phyloP scores from a whole-genome alignment of 2,888 invertebrate species.

The Trisateles emortualis region DNA sequence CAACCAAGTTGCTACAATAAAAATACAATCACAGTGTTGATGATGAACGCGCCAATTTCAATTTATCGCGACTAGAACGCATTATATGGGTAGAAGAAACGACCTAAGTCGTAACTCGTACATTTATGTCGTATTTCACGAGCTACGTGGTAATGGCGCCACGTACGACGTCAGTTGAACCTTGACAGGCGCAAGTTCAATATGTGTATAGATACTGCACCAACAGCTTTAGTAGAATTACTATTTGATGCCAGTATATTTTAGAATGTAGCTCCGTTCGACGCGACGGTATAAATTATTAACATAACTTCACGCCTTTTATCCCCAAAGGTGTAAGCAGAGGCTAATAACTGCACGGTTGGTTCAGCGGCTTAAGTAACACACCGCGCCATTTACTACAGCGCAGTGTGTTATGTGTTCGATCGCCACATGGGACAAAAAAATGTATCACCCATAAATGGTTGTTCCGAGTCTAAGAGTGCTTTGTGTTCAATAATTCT shows the following conservation, averaged over 20 bases:
- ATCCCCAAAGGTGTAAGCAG: too few species aligned
- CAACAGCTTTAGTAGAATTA: slow-evolving; percentile 46
- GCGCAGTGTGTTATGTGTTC: too few species aligned
- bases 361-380: too few species aligned
- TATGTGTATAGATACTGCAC: slow-evolving; percentile 38
- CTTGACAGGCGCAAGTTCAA: slow-evolving; percentile 53
- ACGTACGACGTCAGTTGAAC: slow-evolving; percentile 63
- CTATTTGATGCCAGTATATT: slow-evolving; percentile 13
- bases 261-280: slow-evolving; percentile 10
- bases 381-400: too few species aligned
- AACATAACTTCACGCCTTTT: too few species aligned
- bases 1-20: slow-evolving; percentile 57
- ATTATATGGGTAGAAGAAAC: slow-evolving; percentile 70
- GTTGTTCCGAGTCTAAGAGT: too few species aligned
- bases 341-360: too few species aligned
- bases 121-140: slow-evolving; percentile 77
- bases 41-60: slow-evolving; percentile 77
- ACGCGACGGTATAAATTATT: not conserved
- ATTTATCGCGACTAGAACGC: slow-evolving; percentile 71
- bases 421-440: too few species aligned
- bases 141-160: slow-evolving; percentile 70
- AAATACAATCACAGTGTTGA: slow-evolving; percentile 72
- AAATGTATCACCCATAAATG: too few species aligned
- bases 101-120: slow-evolving; percentile 69
- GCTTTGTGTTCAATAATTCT: too few species aligned